These are phyloP conservation scores for Polydrusus cervinus DNA, from an alignment of 2,888 invertebrate species.

Conservation along the genomic window DNA sequence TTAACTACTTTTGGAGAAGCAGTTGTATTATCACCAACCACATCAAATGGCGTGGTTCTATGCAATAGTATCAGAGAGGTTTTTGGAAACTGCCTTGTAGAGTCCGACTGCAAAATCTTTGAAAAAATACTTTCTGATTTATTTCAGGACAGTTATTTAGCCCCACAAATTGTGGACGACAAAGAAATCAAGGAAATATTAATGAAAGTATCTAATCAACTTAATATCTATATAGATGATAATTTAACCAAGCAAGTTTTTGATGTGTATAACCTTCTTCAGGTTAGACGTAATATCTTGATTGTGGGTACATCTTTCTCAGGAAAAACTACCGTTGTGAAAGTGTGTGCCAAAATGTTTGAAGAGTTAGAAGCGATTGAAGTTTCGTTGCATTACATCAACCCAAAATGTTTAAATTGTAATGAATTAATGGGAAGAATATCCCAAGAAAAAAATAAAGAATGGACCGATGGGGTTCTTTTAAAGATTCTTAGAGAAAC, in stretches of 20 bases:
- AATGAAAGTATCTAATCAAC: slow-evolving; percentile 74
- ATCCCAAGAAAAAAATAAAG: slow-evolving; percentile 81
- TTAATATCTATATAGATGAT: slow-evolving; percentile 82
- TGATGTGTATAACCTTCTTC: slow-evolving; percentile 89
- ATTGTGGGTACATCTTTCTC: slow-evolving; percentile 86
- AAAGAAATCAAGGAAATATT: background rate
- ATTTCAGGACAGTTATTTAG: slow-evolving; percentile 81
- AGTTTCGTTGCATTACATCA: slow-evolving; percentile 72
- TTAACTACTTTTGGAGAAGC: slow-evolving; percentile 83
- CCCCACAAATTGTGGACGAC: background rate
- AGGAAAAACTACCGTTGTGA: slow-evolving; percentile 85
- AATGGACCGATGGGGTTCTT: slow-evolving; percentile 90
- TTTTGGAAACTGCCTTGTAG: slow-evolving; percentile 89
- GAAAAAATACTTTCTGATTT: slow-evolving; percentile 89
- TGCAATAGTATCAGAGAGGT: slow-evolving; percentile 86
- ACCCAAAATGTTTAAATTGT: slow-evolving; percentile 91
- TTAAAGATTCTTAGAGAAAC: slow-evolving; percentile 84
- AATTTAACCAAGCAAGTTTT: slow-evolving; percentile 73
- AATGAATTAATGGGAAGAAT: slow-evolving; percentile 90
- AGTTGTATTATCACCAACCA: background rate
- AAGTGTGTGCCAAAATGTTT: slow-evolving; percentile 81
- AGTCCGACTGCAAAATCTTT: slow-evolving; percentile 86
- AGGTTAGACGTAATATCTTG: slow-evolving; percentile 87
- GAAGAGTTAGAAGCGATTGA: slow-evolving; percentile 29
- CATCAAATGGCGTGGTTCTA: slow-evolving; percentile 80